Evolutionary conservation across 2,888 invertebrate genomes (phyloP).

Genomic region (Callimorpha dominula): DNA sequence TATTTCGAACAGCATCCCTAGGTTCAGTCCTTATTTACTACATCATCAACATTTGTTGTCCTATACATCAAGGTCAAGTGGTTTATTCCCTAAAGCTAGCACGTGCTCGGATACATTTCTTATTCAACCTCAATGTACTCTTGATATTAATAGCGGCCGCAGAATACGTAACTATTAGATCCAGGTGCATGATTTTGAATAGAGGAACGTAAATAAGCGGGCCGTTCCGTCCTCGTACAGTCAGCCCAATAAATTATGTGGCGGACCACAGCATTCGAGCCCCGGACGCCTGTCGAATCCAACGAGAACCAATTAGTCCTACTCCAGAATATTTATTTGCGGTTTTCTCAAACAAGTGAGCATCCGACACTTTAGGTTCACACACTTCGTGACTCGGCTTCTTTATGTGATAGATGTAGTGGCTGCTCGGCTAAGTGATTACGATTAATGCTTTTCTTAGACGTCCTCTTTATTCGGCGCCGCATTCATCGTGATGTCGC

Average conservation of each 20-base stretch:
- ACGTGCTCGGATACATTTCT: constrained; percentile 36
- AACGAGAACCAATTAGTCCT: constrained; percentile 85
- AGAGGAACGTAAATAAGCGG: constrained; percentile 59
- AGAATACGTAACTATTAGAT: constrained; percentile 54
- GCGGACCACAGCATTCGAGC: constrained; percentile 70
- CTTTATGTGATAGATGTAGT: constrained; percentile 62
- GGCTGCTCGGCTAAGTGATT: constrained; percentile 52
- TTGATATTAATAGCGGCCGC: constrained; percentile 46
- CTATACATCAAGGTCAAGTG: constrained; percentile 2
- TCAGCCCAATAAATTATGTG: constrained; percentile 82
- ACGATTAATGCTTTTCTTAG: constrained; percentile 55
- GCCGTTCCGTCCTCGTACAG: constrained; percentile 58
- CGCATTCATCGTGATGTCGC: constrained; percentile 38
- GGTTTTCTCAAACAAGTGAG: constrained; percentile 79
- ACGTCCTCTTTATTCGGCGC: constrained; percentile 46
- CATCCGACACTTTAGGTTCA: constrained; percentile 67
- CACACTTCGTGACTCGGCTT: constrained; percentile 69
- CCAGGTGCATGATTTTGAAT: constrained; percentile 54
- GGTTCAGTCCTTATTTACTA: constrained; percentile 4
- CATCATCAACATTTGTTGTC: constrained; percentile 7
- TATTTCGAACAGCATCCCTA: constrained; percentile 12
- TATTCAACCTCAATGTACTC: constrained; percentile 44
- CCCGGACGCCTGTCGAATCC: constrained; percentile 80
- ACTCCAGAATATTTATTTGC: constrained; percentile 83
- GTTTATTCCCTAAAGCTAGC: constrained; percentile 22